Evolutionary conservation across 2,888 invertebrate species (phyloP), one percentile per base, ranked within the genome.

Genomic region (Agapostemon virescens): DNA sequence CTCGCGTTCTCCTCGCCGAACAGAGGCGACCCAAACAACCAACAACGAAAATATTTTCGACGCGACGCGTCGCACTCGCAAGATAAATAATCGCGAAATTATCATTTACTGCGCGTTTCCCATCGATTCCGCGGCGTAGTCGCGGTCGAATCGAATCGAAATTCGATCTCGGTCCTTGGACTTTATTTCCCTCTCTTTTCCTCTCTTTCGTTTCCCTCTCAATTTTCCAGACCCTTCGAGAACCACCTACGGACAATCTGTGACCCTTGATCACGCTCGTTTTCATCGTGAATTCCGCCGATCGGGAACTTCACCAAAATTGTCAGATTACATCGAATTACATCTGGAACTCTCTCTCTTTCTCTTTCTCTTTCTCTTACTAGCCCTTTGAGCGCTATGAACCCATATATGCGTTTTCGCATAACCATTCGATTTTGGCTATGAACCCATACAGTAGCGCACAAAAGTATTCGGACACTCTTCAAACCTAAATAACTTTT

Each of bases 31-130:
- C 23, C 15, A 61, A 58, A 42, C 33, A 20, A 36, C 33, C 15
- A 23, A 26, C 36, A 70, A 26, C 7, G 71, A 69, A 74, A 80
- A 80, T 80, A 79, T 74, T 79, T 73, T 80, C 69, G 64, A 20
- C 23, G 64, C 66, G 55, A 42, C 55, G 20, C 45, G 9, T n/a
- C n/a, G n/a, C n/a, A n/a, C n/a, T n/a, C n/a, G n/a, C n/a, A n/a
- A n/a, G n/a, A n/a, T 79, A 72, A 72, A 79, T 79, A 73, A 73
- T 69, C 68, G 64, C 45, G 66, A 55, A 61, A 79, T 78, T 64
- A 42, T 52, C 45, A 38, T 68, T 79, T 42, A n/a, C 58, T 26
- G 26, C 26, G 26, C 17, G 13, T 38, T 17, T 20, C 64, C 36
- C 5, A 26, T 61, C 73, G 52, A 52, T 36, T 11, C 26, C 15